Evolutionary conservation across 2,888 invertebrate genomes (phyloP), one percentile per base, ranked within the genome.

Genomic region (Eurytoma californica): DNA sequence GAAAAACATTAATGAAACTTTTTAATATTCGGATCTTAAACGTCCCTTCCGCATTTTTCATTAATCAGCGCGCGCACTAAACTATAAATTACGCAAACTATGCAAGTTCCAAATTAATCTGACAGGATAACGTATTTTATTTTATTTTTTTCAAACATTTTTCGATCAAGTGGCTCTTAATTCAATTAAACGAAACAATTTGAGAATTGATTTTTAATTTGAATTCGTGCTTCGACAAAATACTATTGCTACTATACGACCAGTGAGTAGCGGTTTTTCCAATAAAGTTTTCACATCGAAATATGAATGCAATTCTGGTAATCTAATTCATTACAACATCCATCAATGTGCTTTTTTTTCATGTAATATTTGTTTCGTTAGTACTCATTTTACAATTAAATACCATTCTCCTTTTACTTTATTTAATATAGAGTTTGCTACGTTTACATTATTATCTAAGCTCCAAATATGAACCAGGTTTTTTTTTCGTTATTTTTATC

Each of bases 391-490:
- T 84, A 87, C 87, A 88, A 69, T 49, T 61, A 55, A 39, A 55
- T 67, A 61, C 57, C 51, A 68, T 69, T 87, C 85, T 85, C 82
- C 84, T 84, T 85, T 84, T 85, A 84, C 83, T 83, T 85, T 86
- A 87, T 85, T 18, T 88, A 87, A 86, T 86, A 87, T 86, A 86
- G 85, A 86, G 82, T 85, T 86, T 84, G 86, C 86, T 87, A 87
- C 85, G 84, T 85, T 86, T 86, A 88, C 86, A 87, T 84, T 84
- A 86, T 88, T 84, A 87, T 85, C 88, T 88, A 88, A 84, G 82
- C 85, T 86, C 86, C 86, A 86, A 88, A 87, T 87, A 87, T 86
- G 85, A 88, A 87, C 84, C 85, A 84, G 84, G 83, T 72, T 39
- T 69, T 57, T 66, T 75, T 81, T 80, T 73, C 57, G 47, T 83